Evolutionary conservation across 2,113 vertebrate species (phyloP).

Genomic region (Gadus chalcogrammus): DNA sequence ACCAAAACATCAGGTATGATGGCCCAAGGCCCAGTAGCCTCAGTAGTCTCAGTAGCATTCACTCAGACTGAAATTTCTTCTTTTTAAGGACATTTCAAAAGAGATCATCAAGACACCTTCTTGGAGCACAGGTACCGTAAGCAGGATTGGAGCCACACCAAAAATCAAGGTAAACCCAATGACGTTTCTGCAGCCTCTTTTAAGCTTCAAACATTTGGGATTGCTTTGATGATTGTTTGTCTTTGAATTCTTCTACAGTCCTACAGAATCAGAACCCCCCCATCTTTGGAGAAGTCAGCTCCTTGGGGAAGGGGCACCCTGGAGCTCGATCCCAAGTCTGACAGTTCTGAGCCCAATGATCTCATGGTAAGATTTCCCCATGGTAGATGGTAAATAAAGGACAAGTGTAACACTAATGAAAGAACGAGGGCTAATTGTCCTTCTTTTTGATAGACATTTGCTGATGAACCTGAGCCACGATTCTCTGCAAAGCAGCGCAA

Average conservation of each 20-base stretch:
- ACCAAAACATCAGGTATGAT: constrained; percentile 30
- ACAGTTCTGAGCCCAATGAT: constrained; percentile 85
- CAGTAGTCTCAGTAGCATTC: too few species aligned
- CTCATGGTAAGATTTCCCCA: constrained; percentile 75
- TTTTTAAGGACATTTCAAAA: too few species aligned
- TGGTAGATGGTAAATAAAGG: background rate
- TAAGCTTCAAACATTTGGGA: background rate
- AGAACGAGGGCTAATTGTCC: constrained; percentile 12
- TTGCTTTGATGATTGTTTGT: constrained; percentile 19
- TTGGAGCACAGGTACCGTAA: constrained; percentile 23
- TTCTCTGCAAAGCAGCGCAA: constrained; percentile 10
- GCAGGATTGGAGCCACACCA: constrained; percentile 28
- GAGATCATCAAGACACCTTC: constrained; percentile 41
- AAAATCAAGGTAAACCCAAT: constrained; percentile 66
- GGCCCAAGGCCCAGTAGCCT: too few species aligned
- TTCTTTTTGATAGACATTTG: constrained; percentile 43
- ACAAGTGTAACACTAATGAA: background rate
- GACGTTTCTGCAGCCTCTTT: too few species aligned
- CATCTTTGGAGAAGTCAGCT: constrained; percentile 53
- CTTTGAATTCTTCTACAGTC: constrained; percentile 65
- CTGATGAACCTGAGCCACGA: constrained; percentile 1
- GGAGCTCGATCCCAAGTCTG: constrained; percentile 81
- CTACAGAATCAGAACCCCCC: constrained; percentile 84
- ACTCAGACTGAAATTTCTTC: too few species aligned
- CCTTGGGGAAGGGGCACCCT: constrained; percentile 70